Evolutionary conservation across 2,888 invertebrate species (phyloP).

Genomic region (Unio pictorum): DNA sequence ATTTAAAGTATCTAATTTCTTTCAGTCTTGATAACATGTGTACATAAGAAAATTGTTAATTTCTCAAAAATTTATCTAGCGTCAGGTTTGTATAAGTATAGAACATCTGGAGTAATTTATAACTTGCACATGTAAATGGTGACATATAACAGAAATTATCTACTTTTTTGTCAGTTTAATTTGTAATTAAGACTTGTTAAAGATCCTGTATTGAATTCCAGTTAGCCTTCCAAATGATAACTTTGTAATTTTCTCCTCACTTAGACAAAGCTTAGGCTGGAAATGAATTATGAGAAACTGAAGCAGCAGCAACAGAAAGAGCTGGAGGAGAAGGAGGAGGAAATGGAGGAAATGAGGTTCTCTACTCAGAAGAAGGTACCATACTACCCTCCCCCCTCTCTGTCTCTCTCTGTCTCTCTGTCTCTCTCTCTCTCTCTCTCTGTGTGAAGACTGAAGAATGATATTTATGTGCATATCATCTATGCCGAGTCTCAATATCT

Average conservation of each 20-base stretch:
- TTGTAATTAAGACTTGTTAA: too few relatives aligned
- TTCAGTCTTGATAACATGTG: too few relatives aligned
- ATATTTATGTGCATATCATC: too few relatives aligned
- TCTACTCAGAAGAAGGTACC: constrained; percentile 87
- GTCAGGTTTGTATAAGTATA: too few relatives aligned
- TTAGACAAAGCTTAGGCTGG: constrained; percentile 87
- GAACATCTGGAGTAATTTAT: too few relatives aligned
- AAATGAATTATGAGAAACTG: constrained; percentile 94
- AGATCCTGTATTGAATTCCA: background rate
- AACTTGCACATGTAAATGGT: too few relatives aligned
- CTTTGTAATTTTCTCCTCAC: constrained; percentile 1
- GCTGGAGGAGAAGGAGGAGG: constrained; percentile 91
- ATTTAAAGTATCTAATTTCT: too few relatives aligned
- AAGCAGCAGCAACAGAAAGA: constrained; percentile 92
- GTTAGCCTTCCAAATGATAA: background rate
- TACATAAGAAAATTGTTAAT: too few relatives aligned
- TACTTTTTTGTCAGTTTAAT: background rate
- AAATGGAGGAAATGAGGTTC: constrained; percentile 91
- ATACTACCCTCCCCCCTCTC: background rate
- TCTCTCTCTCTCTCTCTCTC: background rate
- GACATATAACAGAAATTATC: too few relatives aligned
- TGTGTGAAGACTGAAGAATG: too few relatives aligned
- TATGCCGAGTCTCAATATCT: too few relatives aligned
- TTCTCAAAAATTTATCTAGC: too few relatives aligned
- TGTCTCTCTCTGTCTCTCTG: background rate